Conservation (phyloP, 2,113 vertebrate species). For the Scalopus aquaticus region DNA sequence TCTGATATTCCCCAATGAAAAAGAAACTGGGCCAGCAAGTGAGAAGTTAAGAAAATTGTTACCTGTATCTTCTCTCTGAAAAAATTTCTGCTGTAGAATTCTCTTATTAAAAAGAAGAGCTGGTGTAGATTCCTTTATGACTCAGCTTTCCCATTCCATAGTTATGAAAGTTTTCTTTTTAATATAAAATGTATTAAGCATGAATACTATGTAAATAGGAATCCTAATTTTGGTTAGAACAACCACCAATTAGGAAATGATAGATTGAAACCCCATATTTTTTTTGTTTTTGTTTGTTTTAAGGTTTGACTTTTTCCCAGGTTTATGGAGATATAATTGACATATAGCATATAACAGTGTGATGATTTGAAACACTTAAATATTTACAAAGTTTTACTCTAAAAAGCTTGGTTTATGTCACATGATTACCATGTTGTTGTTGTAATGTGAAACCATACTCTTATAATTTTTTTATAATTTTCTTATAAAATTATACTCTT, state of each 20-base stretch:
- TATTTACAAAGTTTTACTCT: neutral
- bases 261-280: neutral
- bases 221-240: neutral
- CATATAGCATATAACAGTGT: neutral
- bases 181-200: constrained; percentile 23
- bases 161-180: neutral
- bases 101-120: neutral
- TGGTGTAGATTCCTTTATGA: neutral
- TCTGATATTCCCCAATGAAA: neutral
- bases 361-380: neutral
- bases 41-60: constrained; percentile 30
- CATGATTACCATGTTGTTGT: neutral
- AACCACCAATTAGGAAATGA: neutral
- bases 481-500: neutral
- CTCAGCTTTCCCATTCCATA: neutral
- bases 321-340: neutral
- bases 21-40: constrained; percentile 12
- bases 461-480: too few species aligned
- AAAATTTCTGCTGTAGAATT: neutral
- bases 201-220: neutral
- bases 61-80: neutral
- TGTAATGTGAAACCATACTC: neutral
- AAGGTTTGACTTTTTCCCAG: neutral
- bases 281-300: neutral
- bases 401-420: neutral